A percentile compares a stretch with the other conserved stretches of the same genome.
Evolutionary conservation across 2,797 vertebrate species (phyloP).

Genomic region (Manis javanica): DNA sequence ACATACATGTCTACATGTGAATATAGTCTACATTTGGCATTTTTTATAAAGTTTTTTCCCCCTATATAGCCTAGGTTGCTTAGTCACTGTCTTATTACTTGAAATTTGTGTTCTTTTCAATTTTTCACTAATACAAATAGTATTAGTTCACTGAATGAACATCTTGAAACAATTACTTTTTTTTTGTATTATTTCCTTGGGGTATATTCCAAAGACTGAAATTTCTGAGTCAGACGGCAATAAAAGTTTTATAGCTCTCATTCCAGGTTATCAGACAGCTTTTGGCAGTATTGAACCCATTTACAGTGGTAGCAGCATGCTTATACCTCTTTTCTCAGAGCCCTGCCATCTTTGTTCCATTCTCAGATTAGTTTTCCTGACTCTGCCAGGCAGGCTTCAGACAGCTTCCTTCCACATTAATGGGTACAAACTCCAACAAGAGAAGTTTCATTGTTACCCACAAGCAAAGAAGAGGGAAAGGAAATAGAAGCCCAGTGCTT

Average conservation of each 20-base stretch:
- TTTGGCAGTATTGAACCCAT: conserved; percentile 39
- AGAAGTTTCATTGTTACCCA: background rate
- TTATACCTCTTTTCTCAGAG: background rate
- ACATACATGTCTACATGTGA: background rate
- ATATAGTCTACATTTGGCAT: background rate
- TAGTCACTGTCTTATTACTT: conserved; percentile 29
- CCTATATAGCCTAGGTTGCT: background rate
- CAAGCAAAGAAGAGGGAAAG: background rate
- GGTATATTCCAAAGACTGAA: conserved; percentile 50
- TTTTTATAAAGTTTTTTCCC: conserved; percentile 42
- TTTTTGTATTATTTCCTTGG: conserved; percentile 58
- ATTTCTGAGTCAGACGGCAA: conserved; percentile 44
- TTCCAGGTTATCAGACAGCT: conserved; percentile 9
- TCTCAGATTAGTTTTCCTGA: conserved; percentile 54
- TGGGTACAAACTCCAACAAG: background rate
- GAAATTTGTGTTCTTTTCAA: background rate
- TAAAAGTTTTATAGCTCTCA: conserved; percentile 61
- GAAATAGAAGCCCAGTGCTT: background rate
- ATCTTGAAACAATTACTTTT: conserved; percentile 58
- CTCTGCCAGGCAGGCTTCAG: background rate
- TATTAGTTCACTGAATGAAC: background rate
- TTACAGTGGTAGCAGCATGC: background rate
- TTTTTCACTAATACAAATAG: conserved; percentile 45
- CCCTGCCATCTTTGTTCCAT: background rate
- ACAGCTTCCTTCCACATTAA: background rate